Evolutionary conservation across 2,797 vertebrate genomes (phyloP).

Genomic region (Oreortyx pictus): DNA sequence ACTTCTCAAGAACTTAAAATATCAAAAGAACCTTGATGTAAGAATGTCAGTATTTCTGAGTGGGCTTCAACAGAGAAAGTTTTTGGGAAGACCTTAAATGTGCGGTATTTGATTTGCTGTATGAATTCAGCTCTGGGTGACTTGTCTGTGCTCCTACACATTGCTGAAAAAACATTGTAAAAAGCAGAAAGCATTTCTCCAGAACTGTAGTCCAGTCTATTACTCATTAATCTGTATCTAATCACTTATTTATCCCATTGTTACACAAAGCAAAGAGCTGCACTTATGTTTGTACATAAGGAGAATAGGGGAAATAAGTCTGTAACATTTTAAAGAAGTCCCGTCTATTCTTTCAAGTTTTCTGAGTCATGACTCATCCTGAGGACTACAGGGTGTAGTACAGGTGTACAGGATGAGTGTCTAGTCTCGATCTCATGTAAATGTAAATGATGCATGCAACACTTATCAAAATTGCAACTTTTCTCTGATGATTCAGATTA

Average conservation of each 20-base stretch:
- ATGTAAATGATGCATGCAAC: not conserved
- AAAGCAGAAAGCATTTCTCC: not conserved
- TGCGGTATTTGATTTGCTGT: not conserved
- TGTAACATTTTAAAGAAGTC: too few species aligned
- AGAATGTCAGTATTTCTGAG: not conserved
- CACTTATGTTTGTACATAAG: not conserved
- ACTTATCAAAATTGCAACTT: not conserved
- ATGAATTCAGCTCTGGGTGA: not conserved
- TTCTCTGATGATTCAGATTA: not conserved
- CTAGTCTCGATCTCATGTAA: not conserved
- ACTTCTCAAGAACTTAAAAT: not conserved
- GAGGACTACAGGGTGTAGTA: not conserved
- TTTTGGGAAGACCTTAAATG: not conserved
- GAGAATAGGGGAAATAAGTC: not conserved
- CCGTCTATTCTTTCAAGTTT: not conserved
- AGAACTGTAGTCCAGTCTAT: not conserved
- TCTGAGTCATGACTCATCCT: not conserved
- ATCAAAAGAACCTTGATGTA: not conserved
- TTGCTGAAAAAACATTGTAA: not conserved
- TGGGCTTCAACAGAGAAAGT: not conserved
- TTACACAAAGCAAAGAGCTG: not conserved
- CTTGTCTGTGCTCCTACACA: not conserved
- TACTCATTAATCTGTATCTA: not conserved
- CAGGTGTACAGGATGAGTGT: too few species aligned
- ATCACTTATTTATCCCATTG: not conserved